A percentile compares a stretch with the other conserved stretches of the same genome.
These are phyloP conservation scores for Himalopsyche phryganea DNA, from an alignment of 1,140 invertebrate genomes.

Conservation along the genomic window DNA sequence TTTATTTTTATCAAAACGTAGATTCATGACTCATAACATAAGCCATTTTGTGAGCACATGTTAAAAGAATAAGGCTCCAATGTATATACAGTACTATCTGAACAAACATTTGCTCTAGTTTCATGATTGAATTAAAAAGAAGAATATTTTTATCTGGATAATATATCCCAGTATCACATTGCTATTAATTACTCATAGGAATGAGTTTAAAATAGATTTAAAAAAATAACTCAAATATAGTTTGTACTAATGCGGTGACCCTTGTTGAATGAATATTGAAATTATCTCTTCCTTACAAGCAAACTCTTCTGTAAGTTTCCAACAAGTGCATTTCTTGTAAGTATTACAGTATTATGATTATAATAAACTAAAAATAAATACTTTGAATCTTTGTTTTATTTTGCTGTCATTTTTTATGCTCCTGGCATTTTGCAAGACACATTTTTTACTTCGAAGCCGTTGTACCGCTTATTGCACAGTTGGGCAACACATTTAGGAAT, in stretches of 20 bases:
- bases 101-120: conserved; percentile 35
- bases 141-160: conserved; percentile 34
- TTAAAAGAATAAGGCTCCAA: conserved; percentile 30
- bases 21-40: conserved; percentile 29
- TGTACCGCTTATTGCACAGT: no score
- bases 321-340: conserved; percentile 84
- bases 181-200: conserved; percentile 13
- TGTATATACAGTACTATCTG: conserved; percentile 28
- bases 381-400: conserved; percentile 20
- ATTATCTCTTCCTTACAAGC: conserved; percentile 40
- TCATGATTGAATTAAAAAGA: conserved; percentile 22
- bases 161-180: conserved; percentile 26
- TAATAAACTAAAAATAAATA: conserved; percentile 31
- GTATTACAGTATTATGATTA: conserved; percentile 81
- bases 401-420: not conserved
- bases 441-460: no score
- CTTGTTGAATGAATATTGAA: conserved; percentile 32
- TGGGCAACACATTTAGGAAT: no score
- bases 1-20: conserved; percentile 26
- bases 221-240: conserved; percentile 27
- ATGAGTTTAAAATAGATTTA: conserved; percentile 26
- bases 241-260: conserved; percentile 32
- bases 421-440: no score
- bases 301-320: conserved; percentile 81
- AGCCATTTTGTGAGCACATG: conserved; percentile 33